Evolutionary conservation across 2,113 vertebrate species (phyloP).

Genomic region (Andinoacara biseriatus): DNA sequence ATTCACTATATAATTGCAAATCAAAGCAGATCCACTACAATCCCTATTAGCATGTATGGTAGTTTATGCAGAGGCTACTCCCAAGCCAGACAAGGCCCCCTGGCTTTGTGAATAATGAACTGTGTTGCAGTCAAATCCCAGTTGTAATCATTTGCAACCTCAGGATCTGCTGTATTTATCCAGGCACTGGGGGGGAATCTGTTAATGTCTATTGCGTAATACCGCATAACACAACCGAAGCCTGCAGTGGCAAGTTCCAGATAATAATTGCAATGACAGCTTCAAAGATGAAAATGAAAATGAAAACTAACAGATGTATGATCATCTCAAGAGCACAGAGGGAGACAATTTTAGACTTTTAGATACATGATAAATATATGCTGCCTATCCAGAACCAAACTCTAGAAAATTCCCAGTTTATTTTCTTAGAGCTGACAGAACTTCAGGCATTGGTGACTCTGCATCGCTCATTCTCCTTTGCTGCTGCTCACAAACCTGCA

Average conservation of each 20-base stretch:
- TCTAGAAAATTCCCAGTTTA: neutral
- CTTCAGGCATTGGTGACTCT: neutral
- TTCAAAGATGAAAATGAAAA: slow-evolving; percentile 15
- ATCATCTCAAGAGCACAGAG: neutral
- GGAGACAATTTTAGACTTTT: neutral
- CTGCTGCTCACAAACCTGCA: neutral
- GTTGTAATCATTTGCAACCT: slow-evolving; percentile 52
- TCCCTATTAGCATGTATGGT: slow-evolving; percentile 21
- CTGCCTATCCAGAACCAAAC: neutral
- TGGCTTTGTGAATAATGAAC: slow-evolving; percentile 60
- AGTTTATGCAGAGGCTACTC: slow-evolving; percentile 2
- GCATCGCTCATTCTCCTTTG: neutral
- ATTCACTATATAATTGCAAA: neutral
- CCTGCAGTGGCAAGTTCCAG: slow-evolving; percentile 10
- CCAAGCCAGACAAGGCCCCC: neutral
- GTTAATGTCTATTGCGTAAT: slow-evolving; percentile 15
- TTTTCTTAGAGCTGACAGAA: neutral
- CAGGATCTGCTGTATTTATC: slow-evolving; percentile 34
- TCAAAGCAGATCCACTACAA: neutral
- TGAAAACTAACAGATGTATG: neutral
- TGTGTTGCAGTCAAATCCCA: slow-evolving; percentile 49
- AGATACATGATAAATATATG: neutral
- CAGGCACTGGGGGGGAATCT: slow-evolving; percentile 19
- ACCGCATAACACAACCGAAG: neutral
- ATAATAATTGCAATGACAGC: slow-evolving; percentile 24